phyloP scores from a whole-genome alignment of 2,113 vertebrate species.

The Erinaceus europaeus region DNA sequence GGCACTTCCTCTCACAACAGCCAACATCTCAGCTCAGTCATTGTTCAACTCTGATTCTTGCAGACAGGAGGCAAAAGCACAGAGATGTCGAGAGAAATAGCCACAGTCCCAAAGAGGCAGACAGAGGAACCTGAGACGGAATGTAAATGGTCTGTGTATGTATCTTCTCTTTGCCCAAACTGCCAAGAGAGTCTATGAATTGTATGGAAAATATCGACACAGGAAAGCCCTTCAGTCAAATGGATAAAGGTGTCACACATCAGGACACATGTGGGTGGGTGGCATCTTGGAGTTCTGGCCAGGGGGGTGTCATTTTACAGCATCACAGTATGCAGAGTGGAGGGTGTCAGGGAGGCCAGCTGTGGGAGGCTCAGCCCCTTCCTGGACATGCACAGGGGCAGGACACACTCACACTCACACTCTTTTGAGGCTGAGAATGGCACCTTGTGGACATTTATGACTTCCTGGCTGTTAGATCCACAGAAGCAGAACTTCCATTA shows the following conservation, averaged over 20 bases:
- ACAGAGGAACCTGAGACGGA: slow-evolving; percentile 8
- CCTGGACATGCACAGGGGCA: background rate
- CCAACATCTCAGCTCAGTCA: background rate
- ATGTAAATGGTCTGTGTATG: slow-evolving; percentile 37
- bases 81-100: background rate
- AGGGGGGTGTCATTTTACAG: background rate
- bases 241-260: slow-evolving; percentile 53
- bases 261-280: slow-evolving; percentile 20
- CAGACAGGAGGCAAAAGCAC: background rate
- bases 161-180: slow-evolving; percentile 8
- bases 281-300: background rate
- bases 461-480: background rate
- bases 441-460: background rate
- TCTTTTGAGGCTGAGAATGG: background rate
- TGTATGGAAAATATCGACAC: slow-evolving; percentile 42
- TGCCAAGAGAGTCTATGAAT: slow-evolving; percentile 11
- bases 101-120: background rate
- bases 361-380: background rate
- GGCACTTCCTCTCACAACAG: background rate
- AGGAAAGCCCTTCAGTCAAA: slow-evolving; percentile 49
- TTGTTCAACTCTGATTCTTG: background rate
- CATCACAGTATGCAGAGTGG: background rate
- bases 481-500: background rate
- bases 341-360: background rate
- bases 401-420: background rate